Base-by-base conservation (phyloP, 2,113 vertebrate genomes). In the Centropristis striata region DNA sequence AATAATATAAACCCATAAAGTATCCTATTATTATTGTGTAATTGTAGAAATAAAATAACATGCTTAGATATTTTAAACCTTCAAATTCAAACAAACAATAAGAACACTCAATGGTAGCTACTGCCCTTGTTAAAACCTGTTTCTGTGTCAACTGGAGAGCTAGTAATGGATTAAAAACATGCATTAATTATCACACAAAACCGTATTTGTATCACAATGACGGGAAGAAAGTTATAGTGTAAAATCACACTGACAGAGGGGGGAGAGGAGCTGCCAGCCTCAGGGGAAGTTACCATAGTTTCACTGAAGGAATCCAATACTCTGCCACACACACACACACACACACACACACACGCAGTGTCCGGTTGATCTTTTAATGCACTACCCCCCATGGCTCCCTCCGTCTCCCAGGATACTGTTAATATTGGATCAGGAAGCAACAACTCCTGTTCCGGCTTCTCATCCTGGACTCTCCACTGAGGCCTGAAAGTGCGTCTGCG, bases 351-450 rank as follows among this genome's bases (percentile, higher is more conserved):
- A 58, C 55, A 41, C 58, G 23, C 27, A 59, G 27, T 74, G 80
- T 79, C 80, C 59, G 16, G 57, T 67, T 85, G 55, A 76, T 90
- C 81, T 90, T 75, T 78, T 83, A 75, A 82, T 84, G 69, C 61
- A 41, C 58, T 73, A 44, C 75, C 72, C 81, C 82, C 83, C 74
- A 27, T 58, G 65, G 73, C 81, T 88, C 59, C 13, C 81, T 88
- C 59, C 13, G 81, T 94, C 80, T 86, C 92, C 87, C 81, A 70
- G 93, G 89, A 80, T 78, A 90, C 88, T 66, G 86, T 85, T 92
- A 91, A 90, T 84, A 91, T 79, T 90, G 91, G 84, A 82, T 81
- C 77, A 77, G 83, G 61, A 68, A 69, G 66, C 75, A 78, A 70
- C 55, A 49, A 81, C 27, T 57, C 70, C 49, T 66, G n/a, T 77